Evolutionary conservation across 2,113 vertebrate genomes (phyloP), one percentile per base, ranked within the genome.

Genomic region (Colinus virginianus): DNA sequence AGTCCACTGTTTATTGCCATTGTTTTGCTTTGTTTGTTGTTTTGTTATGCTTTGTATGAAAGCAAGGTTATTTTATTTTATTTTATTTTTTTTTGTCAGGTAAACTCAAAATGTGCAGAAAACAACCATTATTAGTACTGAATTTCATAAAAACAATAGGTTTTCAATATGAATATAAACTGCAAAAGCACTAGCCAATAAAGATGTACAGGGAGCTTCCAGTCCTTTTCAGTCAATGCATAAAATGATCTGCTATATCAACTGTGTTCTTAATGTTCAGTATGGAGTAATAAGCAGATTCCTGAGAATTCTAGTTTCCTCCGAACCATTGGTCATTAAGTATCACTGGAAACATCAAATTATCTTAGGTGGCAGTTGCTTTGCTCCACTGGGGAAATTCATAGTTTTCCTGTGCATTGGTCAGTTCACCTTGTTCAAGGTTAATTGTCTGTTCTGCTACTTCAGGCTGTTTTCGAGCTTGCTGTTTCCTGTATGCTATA

Each of bases 391-490:
- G 13, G 34, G 48, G 46, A 87, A 88, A 82, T 66, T 42, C 21
- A 53, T 5, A 8, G 9, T 21, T 45, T 51, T 49, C 58, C 38
- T 92, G 8, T 61, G 80, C 71, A 80, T 78, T 82, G 23, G 36
- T 78, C 45, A 66, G 19, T 55, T 72, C 63, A 55, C 8, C 42
- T 94, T 93, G 84, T 92, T 84, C 78, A 89, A 74, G 75, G 38
- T 63, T 96, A 95, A 92, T 95, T 94, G 84, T 51, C 15, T 77
- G 21, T 67, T 93, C 59, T 90, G 75, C 22, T 78, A 81, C 32
- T 66, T 87, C 49, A 63, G 83, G 32, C 25, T 90, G 55, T 92
- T 92, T 92, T 93, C 61, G 87, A 76, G 30, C 28, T 92, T 67
- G 15, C 49, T 46, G 10, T 84, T 95, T 82, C 63, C 42, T 78